Percentiles rank a stretch among this genome's conserved stretches.
Conservation (phyloP, 2,888 invertebrate species). For the Resseliella maxima region DNA sequence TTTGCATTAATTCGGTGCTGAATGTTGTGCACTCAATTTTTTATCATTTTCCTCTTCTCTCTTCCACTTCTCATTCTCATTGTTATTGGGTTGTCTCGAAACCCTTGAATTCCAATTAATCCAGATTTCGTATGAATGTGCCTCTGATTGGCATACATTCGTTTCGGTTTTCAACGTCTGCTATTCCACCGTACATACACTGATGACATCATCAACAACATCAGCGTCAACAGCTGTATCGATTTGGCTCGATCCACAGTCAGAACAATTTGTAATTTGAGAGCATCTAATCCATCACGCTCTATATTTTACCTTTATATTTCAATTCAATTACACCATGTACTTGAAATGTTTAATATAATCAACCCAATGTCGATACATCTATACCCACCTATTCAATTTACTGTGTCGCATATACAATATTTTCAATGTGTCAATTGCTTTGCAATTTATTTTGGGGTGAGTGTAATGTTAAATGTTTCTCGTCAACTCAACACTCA, state of each 20-base stretch:
- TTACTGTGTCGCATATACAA: not conserved
- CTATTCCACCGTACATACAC: not conserved
- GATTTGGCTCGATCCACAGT: not conserved
- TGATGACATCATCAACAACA: not conserved
- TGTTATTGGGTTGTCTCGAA: not conserved
- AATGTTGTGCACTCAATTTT: slow-evolving; percentile 4
- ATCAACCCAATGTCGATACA: too few relatives aligned
- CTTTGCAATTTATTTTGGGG: not conserved
- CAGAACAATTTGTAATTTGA: slow-evolving; percentile 40
- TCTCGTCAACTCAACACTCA: not conserved
- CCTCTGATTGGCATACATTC: slow-evolving; percentile 26
- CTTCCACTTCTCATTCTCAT: not conserved
- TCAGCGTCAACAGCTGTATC: slow-evolving; percentile 18
- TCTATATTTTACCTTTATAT: slow-evolving; percentile 24
- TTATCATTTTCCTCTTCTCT: not conserved
- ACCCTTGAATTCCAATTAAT: slow-evolving; percentile 47
- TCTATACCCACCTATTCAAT: not conserved
- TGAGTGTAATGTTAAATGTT: not conserved
- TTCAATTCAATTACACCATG: not conserved
- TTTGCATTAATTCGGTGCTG: slow-evolving; percentile 28
- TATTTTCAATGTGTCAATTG: not conserved
- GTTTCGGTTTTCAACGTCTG: slow-evolving; percentile 11
- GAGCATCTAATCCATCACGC: slow-evolving; percentile 36
- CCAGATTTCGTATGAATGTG: slow-evolving; percentile 28
- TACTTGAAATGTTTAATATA: not conserved